A percentile compares a stretch with the other conserved stretches of the same genome.
phyloP scores from a whole-genome alignment of 2,888 invertebrate genomes.

The Shargacucullia verbasci region DNA sequence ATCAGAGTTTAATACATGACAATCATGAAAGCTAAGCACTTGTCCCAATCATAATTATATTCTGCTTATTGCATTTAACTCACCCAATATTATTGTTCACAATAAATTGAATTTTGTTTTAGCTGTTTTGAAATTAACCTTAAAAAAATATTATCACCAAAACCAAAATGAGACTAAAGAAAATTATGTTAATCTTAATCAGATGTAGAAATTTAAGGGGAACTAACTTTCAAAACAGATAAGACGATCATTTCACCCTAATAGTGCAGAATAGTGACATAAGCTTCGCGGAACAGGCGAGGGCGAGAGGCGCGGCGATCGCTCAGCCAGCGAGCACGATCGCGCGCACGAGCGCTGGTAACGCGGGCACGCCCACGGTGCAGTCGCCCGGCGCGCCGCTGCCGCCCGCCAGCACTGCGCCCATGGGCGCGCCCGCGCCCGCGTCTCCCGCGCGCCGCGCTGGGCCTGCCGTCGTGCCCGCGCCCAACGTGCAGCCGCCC shows the following conservation, averaged over 20 bases:
- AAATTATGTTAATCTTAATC: no score
- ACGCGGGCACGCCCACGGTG: slow-evolving; percentile 80
- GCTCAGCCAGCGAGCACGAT: slow-evolving; percentile 84
- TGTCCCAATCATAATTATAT: slow-evolving; percentile 30
- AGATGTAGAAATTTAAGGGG: neutral
- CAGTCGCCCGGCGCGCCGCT: slow-evolving; percentile 76
- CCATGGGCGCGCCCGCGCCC: slow-evolving; percentile 57
- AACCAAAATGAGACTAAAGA: no score
- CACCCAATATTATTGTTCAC: slow-evolving; percentile 25
- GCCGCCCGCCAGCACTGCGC: slow-evolving; percentile 48
- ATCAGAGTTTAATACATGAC: slow-evolving; percentile 19
- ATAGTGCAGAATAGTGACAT: slow-evolving; percentile 40
- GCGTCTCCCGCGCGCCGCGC: slow-evolving; percentile 61
- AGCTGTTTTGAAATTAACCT: slow-evolving; percentile 26
- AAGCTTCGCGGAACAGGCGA: slow-evolving; percentile 76
- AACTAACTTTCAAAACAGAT: slow-evolving; percentile 21
- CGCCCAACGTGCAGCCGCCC: slow-evolving; percentile 81
- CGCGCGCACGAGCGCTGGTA: slow-evolving; percentile 91
- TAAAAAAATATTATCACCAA: no score
- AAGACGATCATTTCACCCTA: slow-evolving; percentile 11
- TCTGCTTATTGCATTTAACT: slow-evolving; percentile 40
- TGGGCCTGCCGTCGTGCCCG: slow-evolving; percentile 66
- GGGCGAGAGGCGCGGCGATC: slow-evolving; percentile 87
- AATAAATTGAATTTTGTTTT: slow-evolving; percentile 7
- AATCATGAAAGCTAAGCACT: slow-evolving; percentile 36